Conservation (phyloP, 1,140 invertebrate species). For the Zelostemma sp. region DNA sequence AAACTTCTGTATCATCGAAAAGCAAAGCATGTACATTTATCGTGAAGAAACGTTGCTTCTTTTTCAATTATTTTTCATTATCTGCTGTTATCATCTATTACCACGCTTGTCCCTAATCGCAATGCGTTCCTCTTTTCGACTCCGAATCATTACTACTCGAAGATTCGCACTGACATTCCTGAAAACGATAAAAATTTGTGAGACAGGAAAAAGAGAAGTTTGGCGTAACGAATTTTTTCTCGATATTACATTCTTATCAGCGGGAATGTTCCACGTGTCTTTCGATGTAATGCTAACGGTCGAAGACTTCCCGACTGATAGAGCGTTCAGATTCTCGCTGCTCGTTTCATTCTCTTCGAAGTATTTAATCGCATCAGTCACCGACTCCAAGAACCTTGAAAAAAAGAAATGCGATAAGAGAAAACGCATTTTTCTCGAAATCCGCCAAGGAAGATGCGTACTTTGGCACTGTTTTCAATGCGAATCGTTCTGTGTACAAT, state of each 20-base stretch:
- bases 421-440: neutral
- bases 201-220: neutral
- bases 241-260: slow-evolving; percentile 3
- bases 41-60: neutral
- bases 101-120: neutral
- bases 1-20: neutral
- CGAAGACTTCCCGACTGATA: slow-evolving; percentile 21
- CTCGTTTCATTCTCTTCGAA: slow-evolving; percentile 50
- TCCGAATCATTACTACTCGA: neutral
- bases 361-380: slow-evolving; percentile 37
- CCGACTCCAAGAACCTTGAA: slow-evolving; percentile 33
- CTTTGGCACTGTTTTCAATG: slow-evolving; percentile 36
- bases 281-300: slow-evolving; percentile 3
- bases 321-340: slow-evolving; percentile 24
- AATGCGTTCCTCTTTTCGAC: neutral
- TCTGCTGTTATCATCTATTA: neutral
- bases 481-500: slow-evolving; percentile 27
- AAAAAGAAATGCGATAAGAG: neutral
- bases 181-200: neutral
- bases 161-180: neutral
- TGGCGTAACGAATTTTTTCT: neutral
- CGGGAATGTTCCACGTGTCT: slow-evolving; percentile 24
- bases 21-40: neutral
- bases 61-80: neutral
- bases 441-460: slow-evolving; percentile 16